phyloP scores from a whole-genome alignment of 2,888 invertebrate species.

The Antheraea yamamai region DNA sequence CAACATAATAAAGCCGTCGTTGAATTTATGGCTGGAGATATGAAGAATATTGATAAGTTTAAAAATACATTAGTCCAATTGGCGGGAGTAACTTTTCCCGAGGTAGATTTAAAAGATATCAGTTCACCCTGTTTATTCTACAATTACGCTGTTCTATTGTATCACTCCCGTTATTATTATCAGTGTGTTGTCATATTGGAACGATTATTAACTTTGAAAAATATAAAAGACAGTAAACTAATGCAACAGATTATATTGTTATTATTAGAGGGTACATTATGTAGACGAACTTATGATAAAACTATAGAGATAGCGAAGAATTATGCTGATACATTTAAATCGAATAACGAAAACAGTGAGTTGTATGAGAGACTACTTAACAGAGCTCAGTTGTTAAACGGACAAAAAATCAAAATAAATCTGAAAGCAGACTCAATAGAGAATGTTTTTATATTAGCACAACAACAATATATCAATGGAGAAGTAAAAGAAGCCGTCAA shows the following conservation, averaged over 20 bases:
- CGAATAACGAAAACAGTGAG: constrained; percentile 57
- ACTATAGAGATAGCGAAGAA: constrained; percentile 65
- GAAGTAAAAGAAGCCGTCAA: constrained; percentile 68
- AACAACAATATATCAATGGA: constrained; percentile 71
- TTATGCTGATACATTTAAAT: constrained; percentile 61
- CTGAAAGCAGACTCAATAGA: constrained; percentile 70
- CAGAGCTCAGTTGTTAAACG: constrained; percentile 65
- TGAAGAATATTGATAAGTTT: constrained; percentile 88
- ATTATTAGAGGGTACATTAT: constrained; percentile 69
- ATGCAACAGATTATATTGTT: constrained; percentile 64
- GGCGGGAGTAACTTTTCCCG: constrained; percentile 77
- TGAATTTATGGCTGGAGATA: constrained; percentile 89
- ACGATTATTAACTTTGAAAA: constrained; percentile 61
- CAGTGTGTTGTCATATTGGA: constrained; percentile 80
- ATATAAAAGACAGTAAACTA: constrained; percentile 65
- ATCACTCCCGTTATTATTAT: constrained; percentile 89
- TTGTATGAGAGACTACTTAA: constrained; percentile 67
- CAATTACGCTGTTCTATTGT: constrained; percentile 90
- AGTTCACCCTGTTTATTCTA: constrained; percentile 82
- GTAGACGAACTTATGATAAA: constrained; percentile 71
- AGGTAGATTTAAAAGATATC: constrained; percentile 65
- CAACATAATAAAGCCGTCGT: constrained; percentile 92
- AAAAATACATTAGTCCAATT: constrained; percentile 85
- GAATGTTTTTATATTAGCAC: constrained; percentile 72
- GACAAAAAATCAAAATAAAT: constrained; percentile 57